Evolutionary conservation across 1,140 invertebrate genomes (phyloP), one percentile per base, ranked within the genome.

Genomic region (Ooceraea biroi): DNA sequence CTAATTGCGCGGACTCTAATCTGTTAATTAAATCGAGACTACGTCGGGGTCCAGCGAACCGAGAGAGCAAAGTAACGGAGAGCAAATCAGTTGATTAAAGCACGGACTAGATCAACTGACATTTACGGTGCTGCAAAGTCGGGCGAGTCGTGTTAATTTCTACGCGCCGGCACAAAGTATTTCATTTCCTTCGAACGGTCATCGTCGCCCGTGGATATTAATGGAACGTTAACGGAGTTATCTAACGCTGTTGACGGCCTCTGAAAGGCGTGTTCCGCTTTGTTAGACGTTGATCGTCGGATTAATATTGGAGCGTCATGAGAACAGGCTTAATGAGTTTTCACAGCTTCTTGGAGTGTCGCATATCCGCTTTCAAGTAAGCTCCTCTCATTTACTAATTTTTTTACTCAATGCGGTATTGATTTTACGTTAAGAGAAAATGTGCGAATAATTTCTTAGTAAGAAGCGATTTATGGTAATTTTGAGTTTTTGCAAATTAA

Each of bases 281-380:
- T 77, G 82, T 83, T 65, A 46, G 65, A 77, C 19, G 27, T 63
- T 27, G 72, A 71, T 55, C 46, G 69, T 19, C 22, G 69, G 48
- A 30, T 83, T 55, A 61, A 82, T 85, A 65, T 61, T 41, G 63
- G 22, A 48, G 76, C 87, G 60, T 80, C 57, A 52, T 84, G 55
- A 52, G 73, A 88, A 88, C 85, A 88, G 85, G 86, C 82, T 73
- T 52, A 80, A 88, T 82, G 55, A 88, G 85, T 87, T 88, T 63
- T 61, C 82, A 50, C 68, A 74, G 66, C 82, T 88, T 80, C 71
- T 87, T 80, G 50, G n/a, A 80, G 14, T 22, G 63, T 17, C 14
- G 17, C 22, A 17, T 25, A 78, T n/a, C n/a, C 25, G 17, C 22
- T 46, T 65, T 76, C 11, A 12, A 30, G 36, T 50, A 63, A 22